phyloP scores from a whole-genome alignment of 1,140 invertebrate species.

The Chelonus insularis region DNA sequence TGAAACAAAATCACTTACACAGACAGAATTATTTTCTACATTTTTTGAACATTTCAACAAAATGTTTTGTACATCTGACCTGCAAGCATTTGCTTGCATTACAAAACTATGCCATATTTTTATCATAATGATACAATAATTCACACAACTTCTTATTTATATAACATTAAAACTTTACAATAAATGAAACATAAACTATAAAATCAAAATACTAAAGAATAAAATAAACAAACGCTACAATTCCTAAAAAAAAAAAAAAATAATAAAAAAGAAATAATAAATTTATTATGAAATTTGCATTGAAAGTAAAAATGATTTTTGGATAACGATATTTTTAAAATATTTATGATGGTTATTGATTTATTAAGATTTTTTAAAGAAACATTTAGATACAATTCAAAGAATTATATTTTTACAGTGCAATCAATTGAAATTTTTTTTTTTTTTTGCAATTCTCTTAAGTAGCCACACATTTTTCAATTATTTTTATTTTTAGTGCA shows the following conservation, averaged over 20 bases:
- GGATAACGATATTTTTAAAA: too few relatives aligned
- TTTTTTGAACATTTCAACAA: neutral
- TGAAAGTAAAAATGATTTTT: too few relatives aligned
- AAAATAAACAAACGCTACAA: neutral
- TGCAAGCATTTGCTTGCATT: neutral
- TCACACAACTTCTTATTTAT: constrained; percentile 7
- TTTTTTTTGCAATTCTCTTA: too few relatives aligned
- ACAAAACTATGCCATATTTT: neutral
- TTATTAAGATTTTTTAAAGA: too few relatives aligned
- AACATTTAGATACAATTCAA: too few relatives aligned
- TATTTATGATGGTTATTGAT: too few relatives aligned
- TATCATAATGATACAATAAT: neutral
- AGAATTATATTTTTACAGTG: too few relatives aligned
- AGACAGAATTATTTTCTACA: constrained; percentile 4
- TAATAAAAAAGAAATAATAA: neutral
- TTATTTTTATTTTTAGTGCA: too few relatives aligned
- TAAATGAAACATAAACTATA: neutral
- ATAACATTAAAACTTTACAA: neutral
- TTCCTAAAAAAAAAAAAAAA: neutral
- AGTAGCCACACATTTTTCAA: too few relatives aligned
- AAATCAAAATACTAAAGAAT: neutral
- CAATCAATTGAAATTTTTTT: too few relatives aligned
- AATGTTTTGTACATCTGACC: neutral
- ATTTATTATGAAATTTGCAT: too few relatives aligned
- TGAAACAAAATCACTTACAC: neutral